A percentile compares a stretch with the other conserved stretches of the same genome.
Conservation (phyloP, 2,113 vertebrate genomes). For the Sarotherodon lohbergeri region DNA sequence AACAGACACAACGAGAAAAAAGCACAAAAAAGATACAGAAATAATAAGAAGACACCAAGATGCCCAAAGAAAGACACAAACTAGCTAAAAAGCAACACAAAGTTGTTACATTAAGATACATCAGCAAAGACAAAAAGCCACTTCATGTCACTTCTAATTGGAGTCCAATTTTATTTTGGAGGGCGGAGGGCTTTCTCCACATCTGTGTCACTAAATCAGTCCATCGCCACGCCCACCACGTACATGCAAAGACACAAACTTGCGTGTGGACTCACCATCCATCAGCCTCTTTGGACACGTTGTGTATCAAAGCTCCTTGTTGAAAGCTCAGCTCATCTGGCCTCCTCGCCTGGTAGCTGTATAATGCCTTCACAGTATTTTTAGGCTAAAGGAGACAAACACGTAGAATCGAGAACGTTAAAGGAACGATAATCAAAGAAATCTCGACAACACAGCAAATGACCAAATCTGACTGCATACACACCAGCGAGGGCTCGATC, state of each 20-base stretch:
- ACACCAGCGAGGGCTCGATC: slow-evolving; percentile 84
- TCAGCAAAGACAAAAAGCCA: not conserved
- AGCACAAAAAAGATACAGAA: not conserved
- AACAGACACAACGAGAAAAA: not conserved
- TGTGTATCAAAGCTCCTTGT: slow-evolving; percentile 89
- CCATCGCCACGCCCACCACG: rapidly evolving
- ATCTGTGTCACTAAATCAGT: not conserved
- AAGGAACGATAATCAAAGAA: not conserved
- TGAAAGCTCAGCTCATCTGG: slow-evolving; percentile 85
- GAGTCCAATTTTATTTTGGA: not conserved
- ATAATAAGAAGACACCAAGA: not conserved
- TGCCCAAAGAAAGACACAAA: not conserved
- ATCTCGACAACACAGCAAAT: rapidly evolving
- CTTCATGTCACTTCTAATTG: not conserved
- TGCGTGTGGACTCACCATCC: slow-evolving; percentile 81
- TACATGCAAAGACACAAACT: not conserved
- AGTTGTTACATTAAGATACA: not conserved
- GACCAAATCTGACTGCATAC: not conserved
- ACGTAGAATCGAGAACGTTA: rapidly evolving
- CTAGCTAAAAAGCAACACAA: not conserved
- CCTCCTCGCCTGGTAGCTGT: slow-evolving; percentile 82
- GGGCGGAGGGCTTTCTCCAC: not conserved
- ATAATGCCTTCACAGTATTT: slow-evolving; percentile 86
- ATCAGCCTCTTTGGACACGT: slow-evolving; percentile 81
- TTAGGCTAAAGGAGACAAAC: slow-evolving; percentile 74